Base-by-base conservation (phyloP, 2,888 invertebrate species). In the Abrostola triplasia region DNA sequence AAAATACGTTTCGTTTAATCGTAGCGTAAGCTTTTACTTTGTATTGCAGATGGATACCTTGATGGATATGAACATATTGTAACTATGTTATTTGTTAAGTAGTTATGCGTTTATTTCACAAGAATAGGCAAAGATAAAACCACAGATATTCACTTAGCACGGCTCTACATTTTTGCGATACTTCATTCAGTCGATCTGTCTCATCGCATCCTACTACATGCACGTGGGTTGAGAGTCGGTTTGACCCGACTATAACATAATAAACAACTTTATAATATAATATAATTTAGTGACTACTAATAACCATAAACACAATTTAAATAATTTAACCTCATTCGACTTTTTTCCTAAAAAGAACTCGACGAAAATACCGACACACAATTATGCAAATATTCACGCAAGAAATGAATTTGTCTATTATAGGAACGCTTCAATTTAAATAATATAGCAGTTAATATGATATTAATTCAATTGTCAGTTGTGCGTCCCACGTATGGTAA, bases 401-500 rank as follows among this genome's bases (percentile, higher is more conserved):
- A 64, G 61, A 58, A 79, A 77, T 76, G 59, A 64, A 73, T 73
- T 59, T 49, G 56, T 67, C 64, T 76, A 79, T 73, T 67, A 77
- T 53, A 73, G 11, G 36, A 51, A 70, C 59, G 47, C 51, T 64
- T 71, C 37, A 68, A 74, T 77, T 79, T 79, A 49, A 79, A 77
- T 74, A 76, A 74, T 71, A 80, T 56, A 72, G 56, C 72, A 72
- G 65, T 67, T 80, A 80, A 60, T 75, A 61, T 71, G 62, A 81
- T 81, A 84, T 86, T 86, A 86, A 88, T 87, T 86, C 87, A 87
- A 87, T 88, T 86, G 86, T 77, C 77, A 67, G 77, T 84, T 75
- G 73, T 82, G 53, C 86, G 64, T 69, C 89, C 90, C 88, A 90
- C 90, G 89, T 87, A 84, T 85, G 86, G 79, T 86, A 85, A 87